phyloP scores from a whole-genome alignment of 1,140 invertebrate species.

The Diplogasteroides magnus region DNA sequence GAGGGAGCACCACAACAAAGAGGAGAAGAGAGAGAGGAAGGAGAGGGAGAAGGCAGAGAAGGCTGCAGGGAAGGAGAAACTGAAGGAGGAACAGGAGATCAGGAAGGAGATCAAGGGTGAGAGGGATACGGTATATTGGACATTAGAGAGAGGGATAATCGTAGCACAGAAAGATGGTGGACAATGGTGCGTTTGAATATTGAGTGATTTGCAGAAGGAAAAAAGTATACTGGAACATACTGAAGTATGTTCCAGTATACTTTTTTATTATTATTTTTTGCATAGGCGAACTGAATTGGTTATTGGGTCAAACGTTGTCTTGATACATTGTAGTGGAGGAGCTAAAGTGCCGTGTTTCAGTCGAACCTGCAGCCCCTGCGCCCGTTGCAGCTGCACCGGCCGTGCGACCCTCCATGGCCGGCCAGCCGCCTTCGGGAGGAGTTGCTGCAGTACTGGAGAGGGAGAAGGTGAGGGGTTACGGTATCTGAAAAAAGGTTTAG shows the following conservation, averaged over 20 bases:
- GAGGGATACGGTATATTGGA: neutral
- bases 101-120: neutral
- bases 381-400: neutral
- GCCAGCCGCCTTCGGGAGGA: neutral
- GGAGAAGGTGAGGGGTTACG: neutral
- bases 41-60: neutral
- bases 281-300: no score
- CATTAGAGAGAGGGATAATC: neutral
- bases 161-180: no score
- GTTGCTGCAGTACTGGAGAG: neutral
- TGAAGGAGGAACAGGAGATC: neutral
- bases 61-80: neutral
- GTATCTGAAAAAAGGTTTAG: neutral
- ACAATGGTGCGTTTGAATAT: no score
- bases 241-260: no score
- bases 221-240: no score
- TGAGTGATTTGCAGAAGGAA: no score
- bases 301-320: no score
- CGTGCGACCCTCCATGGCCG: neutral
- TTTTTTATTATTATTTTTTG: no score
- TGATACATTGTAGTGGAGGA: no score
- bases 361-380: conserved; percentile 3
- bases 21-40: no score
- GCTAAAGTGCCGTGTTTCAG: no score
- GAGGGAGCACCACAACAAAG: no score